Percentiles rank a stretch among this genome's conserved stretches.
phyloP scores from a whole-genome alignment of 1,140 invertebrate genomes.

The Listronotus oregonensis region DNA sequence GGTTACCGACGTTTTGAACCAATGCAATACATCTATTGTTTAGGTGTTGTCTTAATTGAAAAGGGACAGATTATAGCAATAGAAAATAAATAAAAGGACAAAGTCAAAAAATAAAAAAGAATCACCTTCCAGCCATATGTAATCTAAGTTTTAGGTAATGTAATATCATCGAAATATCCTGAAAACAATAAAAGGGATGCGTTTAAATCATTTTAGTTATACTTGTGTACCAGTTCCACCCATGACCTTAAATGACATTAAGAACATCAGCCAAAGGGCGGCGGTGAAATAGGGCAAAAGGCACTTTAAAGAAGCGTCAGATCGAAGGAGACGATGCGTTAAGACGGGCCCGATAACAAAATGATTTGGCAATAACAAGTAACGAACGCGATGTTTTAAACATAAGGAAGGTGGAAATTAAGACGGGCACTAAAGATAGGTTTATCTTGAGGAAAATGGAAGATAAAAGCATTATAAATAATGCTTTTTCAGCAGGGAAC shows the following conservation, averaged over 20 bases:
- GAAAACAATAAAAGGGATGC: too few relatives aligned
- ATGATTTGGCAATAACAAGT: slow-evolving; percentile 33
- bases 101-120: too few relatives aligned
- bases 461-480: slow-evolving; percentile 11
- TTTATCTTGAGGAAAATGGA: slow-evolving; percentile 23
- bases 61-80: too few relatives aligned
- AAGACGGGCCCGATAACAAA: slow-evolving; percentile 28
- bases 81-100: too few relatives aligned
- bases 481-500: slow-evolving; percentile 5
- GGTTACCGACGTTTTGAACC: too few relatives aligned
- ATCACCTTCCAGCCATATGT: too few relatives aligned
- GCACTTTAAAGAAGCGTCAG: slow-evolving; percentile 27
- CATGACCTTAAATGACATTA: slow-evolving; percentile 1
- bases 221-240: too few relatives aligned
- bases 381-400: slow-evolving; percentile 33
- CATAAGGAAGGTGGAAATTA: slow-evolving; percentile 34
- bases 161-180: too few relatives aligned
- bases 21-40: too few relatives aligned
- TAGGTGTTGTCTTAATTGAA: too few relatives aligned
- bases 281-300: slow-evolving; percentile 33
- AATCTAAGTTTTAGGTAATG: too few relatives aligned
- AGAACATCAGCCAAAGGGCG: slow-evolving; percentile 16
- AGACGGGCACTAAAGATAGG: slow-evolving; percentile 25
- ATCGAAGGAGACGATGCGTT: slow-evolving; percentile 25
- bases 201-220: too few relatives aligned